Percentiles rank a stretch among this genome's conserved stretches.
Evolutionary conservation across 2,113 vertebrate species (phyloP).

Genomic region (Zosterops hypoxanthus): DNA sequence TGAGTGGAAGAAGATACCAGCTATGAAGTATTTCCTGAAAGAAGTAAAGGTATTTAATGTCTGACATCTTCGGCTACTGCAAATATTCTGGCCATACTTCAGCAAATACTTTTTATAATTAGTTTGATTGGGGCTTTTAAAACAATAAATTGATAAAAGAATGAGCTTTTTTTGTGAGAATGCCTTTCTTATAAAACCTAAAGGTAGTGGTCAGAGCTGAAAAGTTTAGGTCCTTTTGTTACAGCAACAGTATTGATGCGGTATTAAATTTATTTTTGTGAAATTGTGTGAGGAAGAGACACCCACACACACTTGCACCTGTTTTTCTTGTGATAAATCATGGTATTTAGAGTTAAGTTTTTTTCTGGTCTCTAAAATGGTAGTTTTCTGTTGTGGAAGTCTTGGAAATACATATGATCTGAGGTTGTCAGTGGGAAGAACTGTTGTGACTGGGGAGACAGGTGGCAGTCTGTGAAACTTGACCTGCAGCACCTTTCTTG

Average conservation of each 20-base stretch:
- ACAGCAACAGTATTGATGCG: background rate
- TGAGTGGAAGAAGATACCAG: background rate
- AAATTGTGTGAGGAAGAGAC: background rate
- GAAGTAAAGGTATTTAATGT: background rate
- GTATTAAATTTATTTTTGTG: background rate
- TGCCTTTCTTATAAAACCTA: background rate
- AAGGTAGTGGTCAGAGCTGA: background rate
- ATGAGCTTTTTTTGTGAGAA: background rate
- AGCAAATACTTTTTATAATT: background rate
- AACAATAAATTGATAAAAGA: background rate
- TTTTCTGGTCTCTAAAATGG: background rate
- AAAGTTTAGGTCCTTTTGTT: background rate
- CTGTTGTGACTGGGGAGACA: background rate
- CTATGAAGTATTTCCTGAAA: background rate
- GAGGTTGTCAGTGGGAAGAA: background rate
- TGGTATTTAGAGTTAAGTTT: background rate
- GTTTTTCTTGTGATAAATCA: background rate
- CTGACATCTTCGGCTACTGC: background rate
- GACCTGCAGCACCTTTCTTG: background rate
- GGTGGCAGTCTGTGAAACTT: background rate
- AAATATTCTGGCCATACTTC: background rate
- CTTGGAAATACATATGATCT: background rate
- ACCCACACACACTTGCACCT: background rate
- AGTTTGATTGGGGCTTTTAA: background rate
- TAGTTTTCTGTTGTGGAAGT: background rate